Conservation (phyloP, 2,888 invertebrate species). For the Sinopyrophorus schimmeli region DNA sequence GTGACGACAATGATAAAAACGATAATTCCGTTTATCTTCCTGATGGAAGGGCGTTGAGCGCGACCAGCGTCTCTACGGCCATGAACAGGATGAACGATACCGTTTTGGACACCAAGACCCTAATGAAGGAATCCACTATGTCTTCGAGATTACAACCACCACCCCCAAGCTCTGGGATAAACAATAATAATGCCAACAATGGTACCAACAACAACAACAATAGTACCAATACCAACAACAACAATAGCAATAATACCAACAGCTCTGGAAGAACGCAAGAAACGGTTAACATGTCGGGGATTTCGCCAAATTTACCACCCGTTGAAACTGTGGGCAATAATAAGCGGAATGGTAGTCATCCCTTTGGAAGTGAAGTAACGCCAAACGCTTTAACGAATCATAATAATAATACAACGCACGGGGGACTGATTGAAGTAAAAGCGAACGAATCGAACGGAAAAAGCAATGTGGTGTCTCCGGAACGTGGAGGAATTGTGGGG, state of each 20-base stretch:
- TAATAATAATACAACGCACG: background rate
- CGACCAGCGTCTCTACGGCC: constrained; percentile 53
- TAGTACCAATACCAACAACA: background rate
- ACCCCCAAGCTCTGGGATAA: background rate
- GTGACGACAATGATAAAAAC: constrained; percentile 29
- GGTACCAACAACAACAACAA: background rate
- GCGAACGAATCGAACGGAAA: constrained; percentile 15
- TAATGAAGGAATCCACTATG: constrained; percentile 50
- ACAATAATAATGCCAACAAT: background rate
- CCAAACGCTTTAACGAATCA: background rate
- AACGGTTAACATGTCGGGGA: constrained; percentile 12
- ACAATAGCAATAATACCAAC: background rate
- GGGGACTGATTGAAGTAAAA: background rate
- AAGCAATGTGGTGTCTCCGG: background rate
- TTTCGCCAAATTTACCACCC: constrained; percentile 40
- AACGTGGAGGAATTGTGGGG: constrained; percentile 3
- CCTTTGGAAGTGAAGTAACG: background rate
- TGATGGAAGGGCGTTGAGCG: constrained; percentile 50
- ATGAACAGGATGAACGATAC: constrained; percentile 55
- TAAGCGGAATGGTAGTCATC: background rate
- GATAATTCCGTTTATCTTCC: constrained; percentile 32
- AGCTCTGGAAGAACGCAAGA: background rate
- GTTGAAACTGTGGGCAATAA: constrained; percentile 28
- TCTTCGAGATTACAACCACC: constrained; percentile 37
- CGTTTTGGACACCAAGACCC: constrained; percentile 51